Evolutionary conservation across 2,797 vertebrate species (phyloP), one percentile per base, ranked within the genome.

Genomic region (Falco naumanni): DNA sequence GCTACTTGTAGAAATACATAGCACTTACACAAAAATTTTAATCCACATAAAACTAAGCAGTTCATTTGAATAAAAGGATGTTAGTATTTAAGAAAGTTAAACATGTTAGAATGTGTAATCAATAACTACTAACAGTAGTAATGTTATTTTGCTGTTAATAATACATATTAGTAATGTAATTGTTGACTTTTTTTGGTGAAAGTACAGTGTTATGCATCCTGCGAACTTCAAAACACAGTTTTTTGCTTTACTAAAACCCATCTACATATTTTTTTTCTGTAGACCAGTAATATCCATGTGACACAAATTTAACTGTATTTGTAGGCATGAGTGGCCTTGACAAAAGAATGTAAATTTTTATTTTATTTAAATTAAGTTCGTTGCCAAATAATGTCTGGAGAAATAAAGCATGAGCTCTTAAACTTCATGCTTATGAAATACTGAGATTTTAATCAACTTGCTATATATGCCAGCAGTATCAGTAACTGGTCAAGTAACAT

Each of bases 391-490:
- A 86, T 83, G 18, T 89, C 60, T 95, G 65, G 45, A 95, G 82
- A 93, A 97, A 89, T 90, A 94, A 96, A 95, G 74, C 33, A 47
- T 77, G 74, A 89, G 31, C 59, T 93, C 48, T 93, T 76, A 92
- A 95, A 91, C 59, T 94, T 97, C 64, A 57, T 96, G 70, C 69
- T 94, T 93, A 77, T 89, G 45, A 94, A 97, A 96, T 91, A 96
- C 41, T 89, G 86, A 97, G 91, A 93, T 97, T 96, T 96, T 97
- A 97, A 96, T 95, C 88, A 92, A 95, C 43, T 89, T 94, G 88
- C 39, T 96, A 61, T 93, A 91, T 97, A 83, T 72, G 71, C 45
- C 61, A 74, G 84, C 97, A 95, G 77, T 96, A 97, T 96, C 81
- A 96, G 74, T 95, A 96, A 83, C 84, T 93, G 91, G 87, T 95